Percentiles rank a stretch among this genome's conserved stretches.
Conservation (phyloP, 2,888 invertebrate genomes). For the Atethmia centrago region DNA sequence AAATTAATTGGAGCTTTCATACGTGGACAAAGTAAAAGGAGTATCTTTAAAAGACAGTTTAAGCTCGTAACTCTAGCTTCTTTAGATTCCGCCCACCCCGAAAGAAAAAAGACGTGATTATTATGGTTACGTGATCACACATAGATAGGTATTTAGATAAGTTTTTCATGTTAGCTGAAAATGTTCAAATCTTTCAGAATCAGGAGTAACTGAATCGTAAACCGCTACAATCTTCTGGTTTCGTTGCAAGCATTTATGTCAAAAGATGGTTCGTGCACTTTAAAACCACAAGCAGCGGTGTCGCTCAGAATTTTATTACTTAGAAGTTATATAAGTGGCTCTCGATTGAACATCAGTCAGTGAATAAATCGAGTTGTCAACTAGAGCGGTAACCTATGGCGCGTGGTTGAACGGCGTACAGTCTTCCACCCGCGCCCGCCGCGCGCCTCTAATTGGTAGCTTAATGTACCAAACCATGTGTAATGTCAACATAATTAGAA, state of each 20-base stretch:
- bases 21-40: neutral
- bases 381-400: conserved; percentile 69
- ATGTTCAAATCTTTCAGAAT: neutral
- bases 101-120: neutral
- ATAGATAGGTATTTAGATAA: neutral
- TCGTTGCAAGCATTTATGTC: conserved; percentile 1
- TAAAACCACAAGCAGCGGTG: conserved; percentile 4
- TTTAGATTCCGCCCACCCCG: neutral
- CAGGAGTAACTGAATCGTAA: neutral
- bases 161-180: neutral
- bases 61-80: neutral
- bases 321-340: conserved; percentile 49
- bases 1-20: neutral
- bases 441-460: conserved; percentile 62
- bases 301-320: conserved; percentile 29
- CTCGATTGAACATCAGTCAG: conserved; percentile 51
- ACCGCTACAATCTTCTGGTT: neutral
- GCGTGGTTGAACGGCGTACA: conserved; percentile 63
- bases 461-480: conserved; percentile 72
- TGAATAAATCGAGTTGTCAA: conserved; percentile 70
- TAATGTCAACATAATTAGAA: conserved; percentile 69
- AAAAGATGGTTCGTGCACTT: conserved; percentile 18
- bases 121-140: neutral
- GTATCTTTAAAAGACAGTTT: neutral
- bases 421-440: conserved; percentile 32